Evolutionary conservation across 2,113 vertebrate genomes (phyloP).

Genomic region (Malurus melanocephalus): DNA sequence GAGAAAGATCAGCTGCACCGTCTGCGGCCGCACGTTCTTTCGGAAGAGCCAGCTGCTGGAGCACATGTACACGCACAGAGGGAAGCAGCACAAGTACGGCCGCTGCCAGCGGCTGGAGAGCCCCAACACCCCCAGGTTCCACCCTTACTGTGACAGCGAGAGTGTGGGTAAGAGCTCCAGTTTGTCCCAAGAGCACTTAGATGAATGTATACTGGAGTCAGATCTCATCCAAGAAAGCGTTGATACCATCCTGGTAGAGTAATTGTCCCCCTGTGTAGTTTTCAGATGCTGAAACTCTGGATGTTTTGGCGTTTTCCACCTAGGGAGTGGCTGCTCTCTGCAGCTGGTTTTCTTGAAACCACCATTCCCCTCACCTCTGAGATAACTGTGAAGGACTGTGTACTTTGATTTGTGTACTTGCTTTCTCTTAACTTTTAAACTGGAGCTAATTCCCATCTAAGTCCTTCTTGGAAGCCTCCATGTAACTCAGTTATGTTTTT

Average conservation of each 20-base stretch:
- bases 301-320: neutral
- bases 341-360: neutral
- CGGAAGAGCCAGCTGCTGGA: conserved; percentile 91
- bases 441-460: neutral
- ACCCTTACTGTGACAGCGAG: conserved; percentile 75
- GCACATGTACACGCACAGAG: conserved; percentile 91
- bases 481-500: neutral
- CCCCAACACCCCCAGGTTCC: conserved; percentile 76
- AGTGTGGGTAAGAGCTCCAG: conserved; percentile 63
- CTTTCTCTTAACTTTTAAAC: conserved; percentile 7
- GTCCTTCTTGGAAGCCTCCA: neutral
- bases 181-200: conserved; percentile 82
- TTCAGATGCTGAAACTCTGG: neutral
- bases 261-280: neutral
- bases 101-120: conserved; percentile 83
- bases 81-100: conserved; percentile 81
- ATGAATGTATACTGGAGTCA: conserved; percentile 85
- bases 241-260: conserved; percentile 84
- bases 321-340: neutral
- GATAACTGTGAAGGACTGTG: conserved; percentile 12
- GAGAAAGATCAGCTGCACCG: conserved; percentile 86
- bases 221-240: conserved; percentile 86
- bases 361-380: neutral
- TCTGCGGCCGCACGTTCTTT: conserved; percentile 87
- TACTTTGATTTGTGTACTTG: neutral